Percentiles rank a stretch among this genome's conserved stretches.
phyloP scores from a whole-genome alignment of 1,140 invertebrate genomes.

The Harpegnathos saltator region DNA sequence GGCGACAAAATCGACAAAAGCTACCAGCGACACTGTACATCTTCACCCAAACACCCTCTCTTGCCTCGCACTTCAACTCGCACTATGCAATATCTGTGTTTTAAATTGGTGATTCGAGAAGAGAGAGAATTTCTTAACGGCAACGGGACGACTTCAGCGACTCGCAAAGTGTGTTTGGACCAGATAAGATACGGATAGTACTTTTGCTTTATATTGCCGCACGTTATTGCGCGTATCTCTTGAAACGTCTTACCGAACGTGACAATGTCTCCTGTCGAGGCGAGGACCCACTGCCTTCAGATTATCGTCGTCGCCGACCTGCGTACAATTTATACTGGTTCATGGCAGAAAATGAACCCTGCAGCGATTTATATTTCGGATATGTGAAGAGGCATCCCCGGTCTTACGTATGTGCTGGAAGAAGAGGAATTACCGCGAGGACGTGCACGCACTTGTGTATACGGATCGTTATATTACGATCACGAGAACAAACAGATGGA shows the following conservation, averaged over 20 bases:
- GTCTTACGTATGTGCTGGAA: slow-evolving; percentile 1
- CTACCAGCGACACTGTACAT: too few relatives aligned
- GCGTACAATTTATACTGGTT: slow-evolving; percentile 51
- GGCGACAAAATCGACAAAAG: too few relatives aligned
- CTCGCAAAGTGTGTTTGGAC: not conserved
- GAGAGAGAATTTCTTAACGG: too few relatives aligned
- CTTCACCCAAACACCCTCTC: too few relatives aligned
- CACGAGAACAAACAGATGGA: not conserved
- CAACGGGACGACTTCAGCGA: not conserved
- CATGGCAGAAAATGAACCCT: slow-evolving; percentile 49
- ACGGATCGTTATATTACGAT: slow-evolving; percentile 32
- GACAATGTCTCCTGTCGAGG: not conserved
- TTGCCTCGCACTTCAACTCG: too few relatives aligned
- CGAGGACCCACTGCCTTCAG: not conserved
- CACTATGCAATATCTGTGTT: not conserved
- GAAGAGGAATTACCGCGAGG: slow-evolving; percentile 1
- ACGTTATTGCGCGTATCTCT: not conserved
- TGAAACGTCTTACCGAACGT: not conserved
- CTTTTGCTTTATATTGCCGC: not conserved
- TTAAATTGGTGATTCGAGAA: too few relatives aligned
- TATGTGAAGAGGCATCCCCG: slow-evolving; percentile 4
- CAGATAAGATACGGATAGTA: not conserved
- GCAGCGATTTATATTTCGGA: slow-evolving; percentile 50
- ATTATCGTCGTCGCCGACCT: not conserved
- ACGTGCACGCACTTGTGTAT: not conserved